A percentile compares a stretch with the other conserved stretches of the same genome.
phyloP scores from a whole-genome alignment of 1,140 invertebrate species.

The Agraylea sexmaculata region DNA sequence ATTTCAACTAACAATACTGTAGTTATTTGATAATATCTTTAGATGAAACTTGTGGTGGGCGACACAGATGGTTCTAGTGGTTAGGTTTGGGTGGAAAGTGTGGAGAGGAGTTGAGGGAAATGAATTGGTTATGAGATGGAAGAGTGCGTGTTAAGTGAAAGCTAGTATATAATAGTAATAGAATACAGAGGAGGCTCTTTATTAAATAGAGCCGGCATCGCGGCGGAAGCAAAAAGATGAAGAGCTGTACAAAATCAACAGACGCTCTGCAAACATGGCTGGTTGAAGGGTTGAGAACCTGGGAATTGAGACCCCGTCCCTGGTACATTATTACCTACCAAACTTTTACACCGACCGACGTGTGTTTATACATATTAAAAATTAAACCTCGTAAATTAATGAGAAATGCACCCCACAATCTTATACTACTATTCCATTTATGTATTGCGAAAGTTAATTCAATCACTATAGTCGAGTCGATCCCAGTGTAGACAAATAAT shows the following conservation, averaged over 20 bases:
- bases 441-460: too few relatives aligned
- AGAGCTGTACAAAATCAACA: constrained; percentile 15
- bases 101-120: too few relatives aligned
- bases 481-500: too few relatives aligned
- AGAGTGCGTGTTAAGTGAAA: neutral
- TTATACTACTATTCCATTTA: too few relatives aligned
- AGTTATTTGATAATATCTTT: neutral
- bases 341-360: constrained; percentile 6
- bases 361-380: constrained; percentile 8
- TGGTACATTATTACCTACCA: neutral
- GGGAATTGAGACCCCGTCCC: constrained; percentile 1
- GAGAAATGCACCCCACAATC: neutral
- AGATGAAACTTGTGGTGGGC: neutral
- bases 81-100: too few relatives aligned
- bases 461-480: too few relatives aligned
- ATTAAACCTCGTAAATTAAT: constrained; percentile 4
- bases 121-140: constrained; percentile 2
- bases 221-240: constrained; percentile 12
- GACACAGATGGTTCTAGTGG: neutral
- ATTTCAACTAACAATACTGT: constrained; percentile 2
- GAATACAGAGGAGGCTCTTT: constrained; percentile 15
- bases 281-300: constrained; percentile 4
- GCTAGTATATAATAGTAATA: constrained; percentile 9
- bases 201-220: constrained; percentile 9
- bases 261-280: constrained; percentile 4